A percentile compares a stretch with the other conserved stretches of the same genome.
Conservation (phyloP, 2,888 invertebrate genomes). For the Athalia cordata region DNA sequence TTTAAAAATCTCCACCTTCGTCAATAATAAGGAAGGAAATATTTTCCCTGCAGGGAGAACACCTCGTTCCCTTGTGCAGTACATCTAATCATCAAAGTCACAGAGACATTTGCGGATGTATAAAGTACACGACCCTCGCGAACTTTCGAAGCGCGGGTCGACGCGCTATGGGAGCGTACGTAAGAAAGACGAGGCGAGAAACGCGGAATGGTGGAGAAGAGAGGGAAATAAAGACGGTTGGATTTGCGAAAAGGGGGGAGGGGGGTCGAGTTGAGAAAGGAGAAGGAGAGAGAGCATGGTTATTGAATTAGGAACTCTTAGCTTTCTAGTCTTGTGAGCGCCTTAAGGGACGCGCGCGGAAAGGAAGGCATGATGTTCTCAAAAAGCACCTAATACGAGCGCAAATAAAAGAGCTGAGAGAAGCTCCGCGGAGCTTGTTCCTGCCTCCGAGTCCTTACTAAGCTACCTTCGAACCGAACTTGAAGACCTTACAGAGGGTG, state of each 20-base stretch:
- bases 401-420: slow-evolving; percentile 59
- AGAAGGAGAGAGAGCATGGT: slow-evolving; percentile 62
- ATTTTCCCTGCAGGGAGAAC: not conserved
- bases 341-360: slow-evolving; percentile 64
- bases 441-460: too few species aligned
- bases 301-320: slow-evolving; percentile 72
- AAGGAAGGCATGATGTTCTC: slow-evolving; percentile 60
- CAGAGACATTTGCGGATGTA: slow-evolving; percentile 56
- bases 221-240: slow-evolving; percentile 48
- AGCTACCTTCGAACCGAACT: slow-evolving; percentile 8
- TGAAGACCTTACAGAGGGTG: slow-evolving; percentile 33
- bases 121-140: slow-evolving; percentile 52
- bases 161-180: slow-evolving; percentile 51
- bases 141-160: slow-evolving; percentile 49
- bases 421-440: too few species aligned
- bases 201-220: slow-evolving; percentile 32
- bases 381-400: slow-evolving; percentile 62
- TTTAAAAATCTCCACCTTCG: slow-evolving; percentile 7
- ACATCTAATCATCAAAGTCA: slow-evolving; percentile 57
- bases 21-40: not conserved
- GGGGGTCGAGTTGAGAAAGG: slow-evolving; percentile 48
- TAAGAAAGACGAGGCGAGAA: slow-evolving; percentile 47
- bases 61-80: slow-evolving; percentile 15
- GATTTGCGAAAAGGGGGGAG: slow-evolving; percentile 43
- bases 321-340: slow-evolving; percentile 69